phyloP scores from a whole-genome alignment of 2,797 vertebrate genomes.

The Malacoctenus gilli region DNA sequence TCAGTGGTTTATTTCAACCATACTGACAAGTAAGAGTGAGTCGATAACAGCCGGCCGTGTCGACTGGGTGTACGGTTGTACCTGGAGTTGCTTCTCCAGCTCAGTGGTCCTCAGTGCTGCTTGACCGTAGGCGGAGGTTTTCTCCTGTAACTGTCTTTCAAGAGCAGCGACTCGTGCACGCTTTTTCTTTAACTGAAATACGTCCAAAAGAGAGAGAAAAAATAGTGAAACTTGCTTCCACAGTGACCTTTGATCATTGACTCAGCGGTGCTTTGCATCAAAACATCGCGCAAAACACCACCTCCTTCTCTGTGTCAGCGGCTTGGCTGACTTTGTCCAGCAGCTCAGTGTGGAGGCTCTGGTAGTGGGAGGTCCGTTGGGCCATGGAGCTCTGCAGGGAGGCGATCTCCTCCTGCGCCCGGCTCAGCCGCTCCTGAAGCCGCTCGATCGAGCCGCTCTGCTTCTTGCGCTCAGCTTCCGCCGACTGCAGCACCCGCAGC shows the following conservation, averaged over 20 bases:
- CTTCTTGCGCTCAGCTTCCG: constrained; percentile 82
- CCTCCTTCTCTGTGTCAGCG: constrained; percentile 84
- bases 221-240: no score
- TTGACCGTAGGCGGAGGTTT: constrained; percentile 81
- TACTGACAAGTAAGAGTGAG: background rate
- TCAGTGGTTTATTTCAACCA: background rate
- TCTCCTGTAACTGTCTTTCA: constrained; percentile 90
- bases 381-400: constrained; percentile 87
- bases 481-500: constrained; percentile 75
- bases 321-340: constrained; percentile 85
- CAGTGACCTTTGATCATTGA: no score
- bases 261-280: no score
- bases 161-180: constrained; percentile 81
- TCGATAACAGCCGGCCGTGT: background rate
- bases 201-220: background rate
- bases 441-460: constrained; percentile 77
- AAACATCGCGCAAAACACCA: no score
- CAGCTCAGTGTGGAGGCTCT: constrained; percentile 88
- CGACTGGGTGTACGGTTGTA: constrained; percentile 39
- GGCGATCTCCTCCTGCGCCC: constrained; percentile 85
- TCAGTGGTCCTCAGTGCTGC: constrained; percentile 83
- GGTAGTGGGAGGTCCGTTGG: constrained; percentile 88
- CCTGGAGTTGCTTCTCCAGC: constrained; percentile 86
- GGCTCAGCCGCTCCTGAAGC: constrained; percentile 79
- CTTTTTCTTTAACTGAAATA: constrained; percentile 86